Percentiles rank a stretch among this genome's conserved stretches.
Conservation (phyloP, 2,888 invertebrate genomes). For the Gonocerus acuteangulatus region DNA sequence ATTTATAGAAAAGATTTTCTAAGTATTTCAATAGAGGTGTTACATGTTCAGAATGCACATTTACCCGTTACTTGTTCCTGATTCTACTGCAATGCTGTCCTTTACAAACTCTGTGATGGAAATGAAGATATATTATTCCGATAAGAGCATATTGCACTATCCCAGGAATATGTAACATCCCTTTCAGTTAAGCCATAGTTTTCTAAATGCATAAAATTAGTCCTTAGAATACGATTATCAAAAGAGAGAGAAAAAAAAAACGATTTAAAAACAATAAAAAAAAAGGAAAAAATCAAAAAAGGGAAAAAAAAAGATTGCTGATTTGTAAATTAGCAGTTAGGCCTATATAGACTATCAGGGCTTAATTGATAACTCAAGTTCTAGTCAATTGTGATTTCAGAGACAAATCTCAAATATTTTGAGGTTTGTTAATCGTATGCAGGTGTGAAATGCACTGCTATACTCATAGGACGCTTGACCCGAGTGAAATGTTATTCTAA, state of each 20-base stretch:
- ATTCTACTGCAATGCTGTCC: background rate
- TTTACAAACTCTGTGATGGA: no score
- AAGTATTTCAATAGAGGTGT: background rate
- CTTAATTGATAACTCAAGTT: conserved; percentile 33
- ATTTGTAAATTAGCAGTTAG: conserved; percentile 34
- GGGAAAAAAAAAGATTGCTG: conserved; percentile 26
- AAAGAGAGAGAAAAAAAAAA: no score
- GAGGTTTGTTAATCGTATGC: conserved; percentile 24
- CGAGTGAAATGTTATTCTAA: conserved; percentile 45
- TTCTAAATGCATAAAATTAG: conserved; percentile 23
- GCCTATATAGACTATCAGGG: conserved; percentile 35
- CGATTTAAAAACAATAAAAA: background rate
- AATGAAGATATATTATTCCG: no score
- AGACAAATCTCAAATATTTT: conserved; percentile 29
- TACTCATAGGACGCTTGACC: conserved; percentile 33
- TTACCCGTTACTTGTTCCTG: background rate
- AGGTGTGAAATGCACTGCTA: conserved; percentile 24
- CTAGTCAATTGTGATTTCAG: conserved; percentile 36
- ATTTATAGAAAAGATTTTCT: conserved; percentile 7
- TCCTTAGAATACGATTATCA: conserved; percentile 19
- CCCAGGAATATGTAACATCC: conserved; percentile 15
- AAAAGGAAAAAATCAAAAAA: conserved; percentile 17
- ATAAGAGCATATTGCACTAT: conserved; percentile 1
- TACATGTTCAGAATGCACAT: background rate
- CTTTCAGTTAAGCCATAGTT: conserved; percentile 22